Base-by-base conservation (phyloP, 2,113 vertebrate genomes). In the Myotis brandtii region DNA sequence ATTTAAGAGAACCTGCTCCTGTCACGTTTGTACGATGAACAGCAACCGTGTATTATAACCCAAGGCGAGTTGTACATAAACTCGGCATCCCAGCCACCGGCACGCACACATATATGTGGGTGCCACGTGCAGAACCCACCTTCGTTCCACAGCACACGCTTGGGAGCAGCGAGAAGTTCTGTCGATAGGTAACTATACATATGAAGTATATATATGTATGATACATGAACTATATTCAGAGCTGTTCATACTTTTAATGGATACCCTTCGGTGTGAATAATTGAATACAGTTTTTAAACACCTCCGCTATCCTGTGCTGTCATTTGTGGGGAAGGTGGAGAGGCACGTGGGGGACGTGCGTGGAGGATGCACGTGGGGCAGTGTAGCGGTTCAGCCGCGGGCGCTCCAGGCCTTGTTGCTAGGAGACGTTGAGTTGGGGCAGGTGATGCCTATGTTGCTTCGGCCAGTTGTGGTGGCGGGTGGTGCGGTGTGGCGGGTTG, bases 111-210 rank as follows among this genome's bases (percentile, higher is more conserved):
- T 97, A 97, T 98, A 96, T 96, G 97, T 97, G 97, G 96, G 94
- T 97, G 97, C 98, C 89, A 96, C 82, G 66, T 89, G 95, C 98
- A 95, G 94, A 97, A 93, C 93, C 95, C 97, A 86, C 87, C 97
- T 97, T 96, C 97, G 97, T 97, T 97, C 97, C 96, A 96, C 96
- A 4, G 70, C 95, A 98, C 97, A 97, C 96, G 97, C 97, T 98
- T 98, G 97, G 97, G 97, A 97, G 97, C 97, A 96, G 97, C 97
- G 96, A 98, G 93, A 95, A 18, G 86, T 95, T 93, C 97, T 99
- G 98, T 99, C 54, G 96, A 98, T 98, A 98, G 99, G 98, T 99
- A 99, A 98, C 98, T 98, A 98, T 97, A 98, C 98, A 98, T 98
- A 98, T 97, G 98, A 98, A 97, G 86, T 97, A 97, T 98, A 98